Evolutionary conservation across 2,888 invertebrate genomes (phyloP), one percentile per base, ranked within the genome.

Genomic region (Oscheius sp.): DNA sequence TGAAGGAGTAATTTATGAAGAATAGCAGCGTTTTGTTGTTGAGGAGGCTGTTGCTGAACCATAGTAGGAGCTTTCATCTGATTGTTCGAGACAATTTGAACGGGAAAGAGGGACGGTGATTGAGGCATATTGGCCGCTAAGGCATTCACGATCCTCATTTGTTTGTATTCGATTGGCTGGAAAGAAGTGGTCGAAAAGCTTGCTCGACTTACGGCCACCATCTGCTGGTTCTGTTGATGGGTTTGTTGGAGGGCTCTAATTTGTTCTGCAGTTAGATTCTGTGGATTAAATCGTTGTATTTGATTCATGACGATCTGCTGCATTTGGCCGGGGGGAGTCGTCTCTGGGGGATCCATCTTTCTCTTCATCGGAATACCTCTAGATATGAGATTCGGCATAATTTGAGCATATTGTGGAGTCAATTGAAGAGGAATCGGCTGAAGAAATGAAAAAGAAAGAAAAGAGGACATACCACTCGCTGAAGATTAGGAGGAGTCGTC

Each of bases 281-380:
- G 32, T 33, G 32, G 54, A 24, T 8, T 9, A n/a, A n/a, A 14
- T 47, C 24, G 50, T 20, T 54, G 54, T 17, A 9, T 8, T 8
- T 36, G 36, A 36, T 36, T 36, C 47, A 20, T n/a, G 5, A 24
- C 22, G 2, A 47, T 9, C 6, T 45, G 45, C 14, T 12, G 12
- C 8, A 17, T 5, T 33, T 32, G 54, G 9, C 36, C 33, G 20
- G 32, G 54, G 6, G 54, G 54, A 17, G 54, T 54, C 33, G 54
- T 54, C 33, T 54, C 54, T 2, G 17, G 5, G 36, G 17, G 20
- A 5, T 54, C 33, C 12, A 17, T 32, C 54, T 54, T 54, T 12
- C 54, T 54, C 33, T 54, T 54, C n/a, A 54, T 32, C 54, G 54
- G 54, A n/a, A 20, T 36, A 4, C 12, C 33, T 33, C 33, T 12